Conservation (phyloP, 1,140 invertebrate genomes). For the Argopecten irradians region DNA sequence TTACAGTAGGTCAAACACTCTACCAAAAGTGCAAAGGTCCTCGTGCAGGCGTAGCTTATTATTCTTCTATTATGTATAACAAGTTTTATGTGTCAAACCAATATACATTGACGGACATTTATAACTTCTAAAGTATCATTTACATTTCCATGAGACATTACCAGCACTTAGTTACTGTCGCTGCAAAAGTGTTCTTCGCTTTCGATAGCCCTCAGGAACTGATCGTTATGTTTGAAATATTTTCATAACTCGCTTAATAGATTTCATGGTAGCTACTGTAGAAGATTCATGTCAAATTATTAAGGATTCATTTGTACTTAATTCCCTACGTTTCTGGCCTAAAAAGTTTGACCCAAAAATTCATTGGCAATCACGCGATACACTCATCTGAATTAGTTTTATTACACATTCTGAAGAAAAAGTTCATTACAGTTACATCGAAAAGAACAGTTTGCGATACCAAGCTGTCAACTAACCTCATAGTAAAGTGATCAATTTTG, state of each 20-base stretch:
- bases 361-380: neutral
- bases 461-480: neutral
- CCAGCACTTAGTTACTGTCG: neutral
- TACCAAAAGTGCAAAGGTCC: neutral
- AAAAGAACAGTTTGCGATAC: slow-evolving; percentile 1
- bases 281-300: neutral
- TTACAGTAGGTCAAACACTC: neutral
- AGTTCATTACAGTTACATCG: neutral
- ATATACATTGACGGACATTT: neutral
- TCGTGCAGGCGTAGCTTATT: neutral
- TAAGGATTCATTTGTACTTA: neutral
- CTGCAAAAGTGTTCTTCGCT: neutral
- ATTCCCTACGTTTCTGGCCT: neutral
- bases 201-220: neutral
- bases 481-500: neutral
- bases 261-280: neutral
- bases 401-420: neutral
- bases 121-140: slow-evolving; percentile 16
- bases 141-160: neutral
- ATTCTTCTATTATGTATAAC: neutral
- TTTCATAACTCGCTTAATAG: neutral
- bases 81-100: neutral
- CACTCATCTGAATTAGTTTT: slow-evolving; percentile 18
- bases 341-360: neutral
- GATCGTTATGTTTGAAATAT: neutral